phyloP scores from a whole-genome alignment of 92 coral and sea anemone species.

The Epizoanthus ramosus region DNA sequence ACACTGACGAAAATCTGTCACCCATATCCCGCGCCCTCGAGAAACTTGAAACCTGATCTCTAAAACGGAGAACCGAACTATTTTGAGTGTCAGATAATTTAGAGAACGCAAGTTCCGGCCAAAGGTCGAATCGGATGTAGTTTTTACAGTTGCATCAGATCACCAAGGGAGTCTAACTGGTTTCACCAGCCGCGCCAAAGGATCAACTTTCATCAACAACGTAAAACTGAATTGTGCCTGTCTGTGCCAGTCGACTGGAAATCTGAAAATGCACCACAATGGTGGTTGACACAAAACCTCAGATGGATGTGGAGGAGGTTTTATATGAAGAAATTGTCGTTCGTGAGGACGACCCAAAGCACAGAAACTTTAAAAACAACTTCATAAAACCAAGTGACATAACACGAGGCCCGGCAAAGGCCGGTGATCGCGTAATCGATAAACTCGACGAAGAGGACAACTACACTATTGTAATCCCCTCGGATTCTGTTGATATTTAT shows the following conservation, averaged over 20 bases:
- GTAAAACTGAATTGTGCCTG: constrained; percentile 39
- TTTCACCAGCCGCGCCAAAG: too few species aligned
- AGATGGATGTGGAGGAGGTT: constrained; percentile 49
- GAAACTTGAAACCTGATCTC: too few species aligned
- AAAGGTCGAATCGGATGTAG: too few species aligned
- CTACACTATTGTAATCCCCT: constrained; percentile 17
- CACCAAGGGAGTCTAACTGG: too few species aligned
- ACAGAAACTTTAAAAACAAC: constrained; percentile 16
- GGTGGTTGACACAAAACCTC: constrained; percentile 37
- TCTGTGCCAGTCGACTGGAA: constrained; percentile 54
- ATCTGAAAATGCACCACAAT: constrained; percentile 41
- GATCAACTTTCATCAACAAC: background rate
- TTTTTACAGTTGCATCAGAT: too few species aligned
- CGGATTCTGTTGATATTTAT: constrained; percentile 79
- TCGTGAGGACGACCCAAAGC: constrained; percentile 35
- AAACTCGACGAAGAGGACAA: constrained; percentile 25
- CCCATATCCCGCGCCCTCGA: too few species aligned
- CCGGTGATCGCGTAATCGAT: constrained; percentile 33
- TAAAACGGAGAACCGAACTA: too few species aligned
- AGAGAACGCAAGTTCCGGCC: too few species aligned
- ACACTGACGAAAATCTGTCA: too few species aligned
- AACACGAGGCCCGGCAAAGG: constrained; percentile 14
- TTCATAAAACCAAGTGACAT: constrained; percentile 12
- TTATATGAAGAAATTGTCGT: constrained; percentile 60
- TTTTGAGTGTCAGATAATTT: too few species aligned